Conservation (phyloP, 2,888 invertebrate genomes). For the Sacculina carcini region DNA sequence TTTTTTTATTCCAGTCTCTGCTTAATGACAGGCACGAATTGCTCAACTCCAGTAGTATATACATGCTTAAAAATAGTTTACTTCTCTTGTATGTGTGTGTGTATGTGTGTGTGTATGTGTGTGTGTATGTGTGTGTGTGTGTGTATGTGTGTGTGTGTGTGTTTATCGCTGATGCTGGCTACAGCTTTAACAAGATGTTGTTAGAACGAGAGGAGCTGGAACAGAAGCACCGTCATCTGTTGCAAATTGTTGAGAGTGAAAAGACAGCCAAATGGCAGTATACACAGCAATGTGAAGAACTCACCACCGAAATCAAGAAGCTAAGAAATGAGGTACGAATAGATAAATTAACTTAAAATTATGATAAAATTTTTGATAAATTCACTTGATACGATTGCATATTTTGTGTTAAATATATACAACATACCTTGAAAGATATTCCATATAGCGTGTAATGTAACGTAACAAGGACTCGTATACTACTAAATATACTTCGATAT, state of each 20-base stretch:
- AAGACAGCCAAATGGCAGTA: constrained; percentile 80
- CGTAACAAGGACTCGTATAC: background rate
- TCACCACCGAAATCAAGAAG: constrained; percentile 65
- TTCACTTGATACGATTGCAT: too few species aligned
- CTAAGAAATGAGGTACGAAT: constrained; percentile 53
- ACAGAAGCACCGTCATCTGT: constrained; percentile 65
- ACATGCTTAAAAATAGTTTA: too few species aligned
- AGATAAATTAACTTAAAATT: too few species aligned
- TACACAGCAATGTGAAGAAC: constrained; percentile 69
- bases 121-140: background rate
- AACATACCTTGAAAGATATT: too few species aligned
- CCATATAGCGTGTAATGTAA: too few species aligned
- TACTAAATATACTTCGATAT: background rate
- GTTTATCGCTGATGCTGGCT: too few species aligned
- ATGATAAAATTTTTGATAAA: too few species aligned
- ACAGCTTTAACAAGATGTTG: constrained; percentile 61
- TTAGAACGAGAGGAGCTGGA: constrained; percentile 72
- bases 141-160: background rate
- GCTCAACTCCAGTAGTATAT: too few species aligned
- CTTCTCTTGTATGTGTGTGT: too few species aligned
- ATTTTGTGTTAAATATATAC: too few species aligned
- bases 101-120: background rate
- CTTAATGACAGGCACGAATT: too few species aligned
- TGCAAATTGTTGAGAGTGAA: constrained; percentile 59
- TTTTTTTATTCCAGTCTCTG: too few species aligned